Evolutionary conservation across 1,140 invertebrate genomes (phyloP), one percentile per base, ranked within the genome.

Genomic region (Drosophila ambigua): DNA sequence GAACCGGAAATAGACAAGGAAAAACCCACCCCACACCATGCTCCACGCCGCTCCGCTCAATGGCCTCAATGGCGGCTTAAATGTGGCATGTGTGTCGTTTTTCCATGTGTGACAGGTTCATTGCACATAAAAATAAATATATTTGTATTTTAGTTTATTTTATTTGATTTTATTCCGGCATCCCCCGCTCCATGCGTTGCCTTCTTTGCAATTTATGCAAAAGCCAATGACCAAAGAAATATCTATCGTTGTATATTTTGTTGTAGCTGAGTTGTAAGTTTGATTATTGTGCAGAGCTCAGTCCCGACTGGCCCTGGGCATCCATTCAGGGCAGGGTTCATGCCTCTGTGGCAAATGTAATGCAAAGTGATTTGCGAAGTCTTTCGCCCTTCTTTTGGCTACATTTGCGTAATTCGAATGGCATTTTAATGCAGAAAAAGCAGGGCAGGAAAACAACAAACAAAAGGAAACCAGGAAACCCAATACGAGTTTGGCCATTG

Each of bases 101-200:
- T 51, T 51, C 51, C 41, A 41, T 59, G 52, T 71, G 59, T 62
- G 61, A 39, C 58, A 72, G 72, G 72, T 76, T 83, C 76, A 84
- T 76, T 75, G 77, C 83, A 77, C 78, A 85, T 85, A 81, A 81
- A 74, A 81, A 68, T 72, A 81, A 87, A 87, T 59, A 79, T 61
- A 73, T 73, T 60, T 76, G 53, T 69, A 69, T 58, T 69, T 69
- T 50, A 69, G 28, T 69, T 69, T 69, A 76, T 76, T 79, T 62
- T 64, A 82, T 83, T 53, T 73, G 63, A 67, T 73, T 80, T 68
- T 80, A 62, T 65, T 50, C 55, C 9, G 52, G 41, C 24, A 4
- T 39, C 31, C 11, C 35, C 4, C 11, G 1, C 20, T 20, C 2
- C 20, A 20, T 4, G 35, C 53, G 15, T 60, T 43, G 31, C 31